Evolutionary conservation across 2,113 vertebrate species (phyloP), one percentile per base, ranked within the genome.

Genomic region (Laticauda colubrina): DNA sequence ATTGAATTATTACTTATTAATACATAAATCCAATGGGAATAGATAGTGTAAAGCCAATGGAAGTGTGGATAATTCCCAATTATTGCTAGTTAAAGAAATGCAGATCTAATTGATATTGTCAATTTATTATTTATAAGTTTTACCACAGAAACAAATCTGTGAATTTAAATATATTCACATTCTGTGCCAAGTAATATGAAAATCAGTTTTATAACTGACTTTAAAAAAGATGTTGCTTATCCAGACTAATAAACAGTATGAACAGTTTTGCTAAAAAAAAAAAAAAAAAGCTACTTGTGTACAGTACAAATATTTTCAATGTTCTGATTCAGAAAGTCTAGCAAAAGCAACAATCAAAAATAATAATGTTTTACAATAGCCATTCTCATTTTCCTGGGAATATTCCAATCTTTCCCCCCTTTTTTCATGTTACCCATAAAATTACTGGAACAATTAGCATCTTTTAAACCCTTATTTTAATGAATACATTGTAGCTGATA

Each of bases 1-100:
- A 88, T 90, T 92, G 91, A 64, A 56, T 97, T 85, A 96, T 95
- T 91, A 93, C 75, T 92, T 95, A 86, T 94, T 94, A 85, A 93
- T 94, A 93, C 89, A 92, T 93, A 96, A 90, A 94, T n/a, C 24
- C 90, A 56, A 92, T 92, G 92, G 51, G 95, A 94, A 89, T 89
- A 96, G 96, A 92, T 94, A 95, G 81, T 91, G 54, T 43, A 94
- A 86, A 85, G 93, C 93, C 91, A 91, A 86, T 93, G 54, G n/a
- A 48, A 39, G 39, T 59, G 91, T 59, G 90, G 91, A 94, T 95
- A 91, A n/a, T 86, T 88, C 55, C 64, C n/a, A 85, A 59, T 51
- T 90, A 85, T 91, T 18, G 91, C 85, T 94, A 94, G 95, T 95
- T 93, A 89, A 95, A n/a, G 51, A 34, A 55, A 29, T n/a, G 48